phyloP scores from a whole-genome alignment of 2,113 vertebrate species.

The Thunnus maccoyii region DNA sequence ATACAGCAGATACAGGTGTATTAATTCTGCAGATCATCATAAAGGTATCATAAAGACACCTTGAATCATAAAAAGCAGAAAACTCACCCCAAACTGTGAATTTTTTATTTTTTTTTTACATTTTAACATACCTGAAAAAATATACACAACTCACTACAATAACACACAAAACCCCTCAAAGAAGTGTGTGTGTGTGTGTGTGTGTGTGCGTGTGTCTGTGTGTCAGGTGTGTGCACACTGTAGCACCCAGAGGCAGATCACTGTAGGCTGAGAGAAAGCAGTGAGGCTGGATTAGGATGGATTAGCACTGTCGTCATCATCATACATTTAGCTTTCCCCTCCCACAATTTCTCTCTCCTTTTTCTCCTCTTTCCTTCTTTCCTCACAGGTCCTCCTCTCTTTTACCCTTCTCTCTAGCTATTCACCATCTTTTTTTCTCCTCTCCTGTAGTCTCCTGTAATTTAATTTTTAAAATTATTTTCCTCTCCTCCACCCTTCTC shows the following conservation, averaged over 20 bases:
- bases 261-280: constrained; percentile 42
- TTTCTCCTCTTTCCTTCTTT: background rate
- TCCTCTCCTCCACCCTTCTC: background rate
- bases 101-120: too few species aligned
- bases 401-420: background rate
- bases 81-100: too few species aligned
- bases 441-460: background rate
- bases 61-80: too few species aligned
- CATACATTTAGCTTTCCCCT: constrained; percentile 30
- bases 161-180: too few species aligned
- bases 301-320: constrained; percentile 56
- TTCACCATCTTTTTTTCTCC: background rate
- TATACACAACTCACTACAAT: too few species aligned
- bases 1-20: too few species aligned
- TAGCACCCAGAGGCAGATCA: background rate
- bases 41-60: too few species aligned
- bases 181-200: constrained; percentile 3
- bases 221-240: background rate
- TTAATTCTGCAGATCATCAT: too few species aligned
- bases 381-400: background rate
- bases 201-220: constrained; percentile 18
- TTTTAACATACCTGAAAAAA: too few species aligned
- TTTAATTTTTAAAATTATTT: background rate
- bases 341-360: background rate
- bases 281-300: constrained; percentile 71